Evolutionary conservation across 2,797 vertebrate species (phyloP).

Genomic region (Rachycentron canadum): DNA sequence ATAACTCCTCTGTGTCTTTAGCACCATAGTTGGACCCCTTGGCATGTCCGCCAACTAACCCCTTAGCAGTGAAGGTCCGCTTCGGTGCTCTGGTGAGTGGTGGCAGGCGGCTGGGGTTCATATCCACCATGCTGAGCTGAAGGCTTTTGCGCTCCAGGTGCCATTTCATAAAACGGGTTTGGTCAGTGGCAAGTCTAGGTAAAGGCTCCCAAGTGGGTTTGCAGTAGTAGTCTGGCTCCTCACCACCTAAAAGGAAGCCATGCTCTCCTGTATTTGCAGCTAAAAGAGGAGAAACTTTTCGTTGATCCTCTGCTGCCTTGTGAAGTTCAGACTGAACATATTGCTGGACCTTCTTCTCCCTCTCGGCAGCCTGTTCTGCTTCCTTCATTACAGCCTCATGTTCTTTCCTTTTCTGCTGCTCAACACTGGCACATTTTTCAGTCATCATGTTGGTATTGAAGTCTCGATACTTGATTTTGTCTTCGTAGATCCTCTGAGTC

Average conservation of each 20-base stretch:
- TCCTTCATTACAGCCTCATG: neutral
- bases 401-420: neutral
- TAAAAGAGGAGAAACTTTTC: neutral
- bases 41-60: no score
- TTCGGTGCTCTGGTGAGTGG: neutral
- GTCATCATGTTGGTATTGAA: neutral
- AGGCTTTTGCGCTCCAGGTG: neutral
- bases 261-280: neutral
- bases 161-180: neutral
- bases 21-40: neutral
- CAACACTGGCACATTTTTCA: neutral
- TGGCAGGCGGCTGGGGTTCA: accelerated
- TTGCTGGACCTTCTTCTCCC: neutral
- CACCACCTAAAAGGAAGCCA: neutral
- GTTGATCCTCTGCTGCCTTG: neutral
- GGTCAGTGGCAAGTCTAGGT: neutral
- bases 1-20: neutral
- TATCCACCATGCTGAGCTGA: neutral
- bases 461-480: neutral
- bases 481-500: neutral
- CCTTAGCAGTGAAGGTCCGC: neutral
- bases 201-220: accelerated
- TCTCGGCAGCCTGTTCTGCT: neutral
- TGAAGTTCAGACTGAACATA: neutral
- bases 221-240: accelerated